Conservation (phyloP, 1,140 invertebrate genomes). For the Phenacoccus solenopsis region DNA sequence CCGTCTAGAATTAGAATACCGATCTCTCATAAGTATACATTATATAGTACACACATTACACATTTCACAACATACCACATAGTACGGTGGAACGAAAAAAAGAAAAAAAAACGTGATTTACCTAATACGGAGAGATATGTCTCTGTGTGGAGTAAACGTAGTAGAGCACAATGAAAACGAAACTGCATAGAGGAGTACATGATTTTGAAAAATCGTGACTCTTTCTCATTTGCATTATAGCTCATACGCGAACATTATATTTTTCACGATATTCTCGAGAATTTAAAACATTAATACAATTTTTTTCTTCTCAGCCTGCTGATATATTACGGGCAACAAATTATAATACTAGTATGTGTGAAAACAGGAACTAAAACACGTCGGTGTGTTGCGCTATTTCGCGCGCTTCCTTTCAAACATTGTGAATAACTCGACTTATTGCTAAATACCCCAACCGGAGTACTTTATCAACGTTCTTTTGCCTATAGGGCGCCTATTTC, state of each 20-base stretch:
- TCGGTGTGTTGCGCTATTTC: background rate
- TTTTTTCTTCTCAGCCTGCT: background rate
- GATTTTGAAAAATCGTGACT: background rate
- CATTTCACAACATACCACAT: background rate
- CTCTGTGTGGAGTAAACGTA: background rate
- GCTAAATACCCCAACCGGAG: too few species aligned
- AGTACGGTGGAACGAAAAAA: background rate
- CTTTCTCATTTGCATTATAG: background rate
- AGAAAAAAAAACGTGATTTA: constrained; percentile 1
- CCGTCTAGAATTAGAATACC: background rate
- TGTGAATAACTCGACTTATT: too few species aligned
- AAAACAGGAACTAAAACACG: background rate
- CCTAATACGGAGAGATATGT: constrained; percentile 1
- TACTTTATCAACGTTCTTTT: too few species aligned
- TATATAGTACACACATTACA: too few species aligned
- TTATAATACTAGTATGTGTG: background rate
- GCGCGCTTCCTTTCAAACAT: too few species aligned
- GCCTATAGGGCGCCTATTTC: too few species aligned
- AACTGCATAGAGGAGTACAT: constrained; percentile 1
- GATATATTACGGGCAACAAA: too few species aligned
- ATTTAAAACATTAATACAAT: background rate
- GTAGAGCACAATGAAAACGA: background rate
- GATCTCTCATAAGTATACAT: too few species aligned
- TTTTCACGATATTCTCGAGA: background rate
- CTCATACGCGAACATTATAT: background rate